Evolutionary conservation across 2,888 invertebrate species (phyloP), one percentile per base, ranked within the genome.

Genomic region (Phorcus lineatus): DNA sequence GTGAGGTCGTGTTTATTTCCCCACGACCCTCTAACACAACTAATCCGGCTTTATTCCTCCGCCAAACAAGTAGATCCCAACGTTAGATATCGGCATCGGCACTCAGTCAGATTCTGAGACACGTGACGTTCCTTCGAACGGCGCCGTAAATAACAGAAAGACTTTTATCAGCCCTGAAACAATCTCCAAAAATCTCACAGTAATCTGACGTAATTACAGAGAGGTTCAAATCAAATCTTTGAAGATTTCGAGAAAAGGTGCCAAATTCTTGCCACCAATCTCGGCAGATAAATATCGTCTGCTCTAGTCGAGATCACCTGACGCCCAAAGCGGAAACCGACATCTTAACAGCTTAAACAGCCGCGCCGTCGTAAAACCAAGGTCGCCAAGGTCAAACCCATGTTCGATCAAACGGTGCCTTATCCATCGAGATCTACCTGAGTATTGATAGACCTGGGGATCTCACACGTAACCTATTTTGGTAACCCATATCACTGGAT

Each of bases 41-140:
- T 70, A 70, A 70, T 70, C 70, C 70, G n/a, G 17, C 70, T 70
- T 70, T 70, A 70, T 70, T 70, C 70, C 40, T 70, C 70, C 70
- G 70, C 70, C 70, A 70, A 70, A 70, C 36, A 70, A n/a, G n/a
- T 70, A 70, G 24, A 70, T 70, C 70, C 70, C 40, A 16, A 13
- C 70, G 70, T 70, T 70, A 70, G 28, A 40, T 70, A 70, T 36
- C 70, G 19, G 36, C 36, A 70, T 17, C 28, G 31, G 36, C 19
- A 70, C 70, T 70, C 70, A n/a, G 70, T 70, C 70, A 70, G 19
- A 40, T 31, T 70, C 70, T 31, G 9, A n/a, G 31, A 31, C 70
- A 70, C 70, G 70, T 70, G 70, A 70, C 40, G 19, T 19, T 19
- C 31, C 19, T 70, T 70, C 70, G 70, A 36, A 70, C n/a, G 70